Base-by-base conservation (phyloP, 2,113 vertebrate species). In the Coracopsis vasa region DNA sequence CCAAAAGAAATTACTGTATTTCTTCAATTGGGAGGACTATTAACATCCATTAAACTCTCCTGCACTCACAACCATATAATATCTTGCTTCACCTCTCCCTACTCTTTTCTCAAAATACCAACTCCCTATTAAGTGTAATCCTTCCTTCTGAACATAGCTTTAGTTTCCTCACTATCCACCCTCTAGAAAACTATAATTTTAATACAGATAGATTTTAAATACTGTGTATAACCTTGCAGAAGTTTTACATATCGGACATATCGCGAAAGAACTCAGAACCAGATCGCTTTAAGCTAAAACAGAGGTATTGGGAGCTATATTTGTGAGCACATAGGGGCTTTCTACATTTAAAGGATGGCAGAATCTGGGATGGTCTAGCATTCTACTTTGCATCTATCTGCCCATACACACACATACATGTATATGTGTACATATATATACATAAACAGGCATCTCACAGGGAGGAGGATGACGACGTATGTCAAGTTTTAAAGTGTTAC, bases 1-100 rank as follows among this genome's bases (percentile, higher is more conserved):
- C 92, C 93, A 86, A 60, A 93, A 91, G 67, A 95, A 90, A 88
- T 84, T 51, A 80, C 82, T 86, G 60, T 92, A 92, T 90, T 96
- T 93, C 88, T 95, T 89, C 87, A 61, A 93, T 8, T 67, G 50
- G 82, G 69, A 97, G 72, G 72, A 84, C 90, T 93, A 92, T 71
- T 90, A 95, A 86, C 4, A 1, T 81, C 82, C 54, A 78, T 60
- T 93, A 88, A 94, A 94, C n/a, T 66, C 42, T 83, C 56, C 66
- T 89, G 48, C 44, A 85, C 85, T 96, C 81, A 78, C 58, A 87
- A 53, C 8, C 31, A 72, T 45, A 73, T 50, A 80, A 67, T 6
- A 48, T 37, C 80, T 73, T 80, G 71, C 51, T 90, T 80, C 54
- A 67, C 35, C 33, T 65, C 47, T 80, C 79, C 48, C 33, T 88